A percentile compares a stretch with the other conserved stretches of the same genome.
phyloP scores from a whole-genome alignment of 2,888 invertebrate species.

The Andrena praecox region DNA sequence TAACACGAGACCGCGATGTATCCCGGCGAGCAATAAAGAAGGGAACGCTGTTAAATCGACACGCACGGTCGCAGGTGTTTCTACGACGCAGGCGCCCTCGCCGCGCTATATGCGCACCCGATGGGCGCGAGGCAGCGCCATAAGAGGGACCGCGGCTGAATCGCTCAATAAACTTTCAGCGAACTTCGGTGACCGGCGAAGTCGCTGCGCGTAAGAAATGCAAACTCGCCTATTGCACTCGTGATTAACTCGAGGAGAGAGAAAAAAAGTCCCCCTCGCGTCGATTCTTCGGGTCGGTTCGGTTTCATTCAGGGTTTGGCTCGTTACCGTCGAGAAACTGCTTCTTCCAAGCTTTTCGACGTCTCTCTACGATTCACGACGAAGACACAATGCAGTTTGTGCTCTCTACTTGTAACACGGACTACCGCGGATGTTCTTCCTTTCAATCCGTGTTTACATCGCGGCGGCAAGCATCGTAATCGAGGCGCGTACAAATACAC shows the following conservation, averaged over 20 bases:
- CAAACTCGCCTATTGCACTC: not conserved
- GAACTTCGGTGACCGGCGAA: not conserved
- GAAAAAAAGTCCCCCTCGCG: not conserved
- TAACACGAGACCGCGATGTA: too few relatives aligned
- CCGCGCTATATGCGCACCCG: too few relatives aligned
- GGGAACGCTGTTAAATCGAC: too few relatives aligned
- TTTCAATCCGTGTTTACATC: slow-evolving; percentile 20
- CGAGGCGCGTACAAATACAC: slow-evolving; percentile 27
- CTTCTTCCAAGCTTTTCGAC: slow-evolving; percentile 2
- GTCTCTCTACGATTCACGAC: slow-evolving; percentile 12
- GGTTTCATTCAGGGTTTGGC: slow-evolving; percentile 22
- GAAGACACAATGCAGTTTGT: not conserved
- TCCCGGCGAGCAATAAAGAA: too few relatives aligned
- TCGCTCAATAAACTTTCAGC: too few relatives aligned
- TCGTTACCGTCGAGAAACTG: slow-evolving; percentile 14
- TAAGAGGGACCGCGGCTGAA: too few relatives aligned
- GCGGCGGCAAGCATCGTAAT: slow-evolving; percentile 19
- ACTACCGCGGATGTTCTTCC: slow-evolving; percentile 11
- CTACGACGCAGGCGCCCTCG: too few relatives aligned
- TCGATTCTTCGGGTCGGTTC: not conserved
- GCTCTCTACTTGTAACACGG: slow-evolving; percentile 7
- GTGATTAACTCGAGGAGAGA: slow-evolving; percentile 14
- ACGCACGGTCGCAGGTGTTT: too few relatives aligned
- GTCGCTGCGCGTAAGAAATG: slow-evolving; percentile 14
- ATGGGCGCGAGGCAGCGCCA: too few relatives aligned